Evolutionary conservation across 2,113 vertebrate species (phyloP).

Genomic region (Sturnira hondurensis): DNA sequence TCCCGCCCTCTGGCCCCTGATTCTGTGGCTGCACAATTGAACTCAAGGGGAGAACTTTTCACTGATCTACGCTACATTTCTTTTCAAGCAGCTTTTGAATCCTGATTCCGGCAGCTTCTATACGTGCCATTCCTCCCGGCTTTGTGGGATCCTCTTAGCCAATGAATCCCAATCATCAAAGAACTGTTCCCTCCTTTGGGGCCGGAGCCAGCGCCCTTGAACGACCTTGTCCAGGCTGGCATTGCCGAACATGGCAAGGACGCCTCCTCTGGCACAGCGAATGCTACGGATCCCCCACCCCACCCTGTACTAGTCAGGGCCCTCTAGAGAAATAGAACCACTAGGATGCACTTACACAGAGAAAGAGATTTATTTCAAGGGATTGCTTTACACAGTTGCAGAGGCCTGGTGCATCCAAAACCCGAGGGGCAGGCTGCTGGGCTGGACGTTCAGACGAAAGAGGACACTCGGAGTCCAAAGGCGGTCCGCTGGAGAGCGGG

Average conservation of each 20-base stretch:
- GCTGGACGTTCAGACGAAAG: neutral
- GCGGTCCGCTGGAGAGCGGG: neutral
- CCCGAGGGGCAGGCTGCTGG: neutral
- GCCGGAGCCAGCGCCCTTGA: neutral
- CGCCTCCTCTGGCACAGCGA: neutral
- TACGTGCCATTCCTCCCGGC: neutral
- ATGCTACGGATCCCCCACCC: no score
- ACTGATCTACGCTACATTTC: neutral
- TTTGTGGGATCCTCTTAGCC: neutral
- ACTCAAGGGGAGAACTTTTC: neutral
- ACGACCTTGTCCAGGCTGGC: neutral
- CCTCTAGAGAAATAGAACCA: neutral
- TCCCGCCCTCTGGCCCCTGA: neutral
- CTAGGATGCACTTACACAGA: neutral
- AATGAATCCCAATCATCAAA: neutral
- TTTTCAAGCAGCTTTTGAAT: neutral
- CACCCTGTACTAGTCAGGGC: neutral
- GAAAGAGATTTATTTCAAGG: neutral
- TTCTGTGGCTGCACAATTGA: neutral
- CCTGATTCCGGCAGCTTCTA: neutral
- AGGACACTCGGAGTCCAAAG: neutral
- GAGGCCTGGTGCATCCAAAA: neutral
- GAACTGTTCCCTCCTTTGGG: neutral
- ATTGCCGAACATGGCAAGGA: neutral
- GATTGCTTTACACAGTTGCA: neutral